phyloP scores from a whole-genome alignment of 1,140 invertebrate species.

The Archivesica marissinica region DNA sequence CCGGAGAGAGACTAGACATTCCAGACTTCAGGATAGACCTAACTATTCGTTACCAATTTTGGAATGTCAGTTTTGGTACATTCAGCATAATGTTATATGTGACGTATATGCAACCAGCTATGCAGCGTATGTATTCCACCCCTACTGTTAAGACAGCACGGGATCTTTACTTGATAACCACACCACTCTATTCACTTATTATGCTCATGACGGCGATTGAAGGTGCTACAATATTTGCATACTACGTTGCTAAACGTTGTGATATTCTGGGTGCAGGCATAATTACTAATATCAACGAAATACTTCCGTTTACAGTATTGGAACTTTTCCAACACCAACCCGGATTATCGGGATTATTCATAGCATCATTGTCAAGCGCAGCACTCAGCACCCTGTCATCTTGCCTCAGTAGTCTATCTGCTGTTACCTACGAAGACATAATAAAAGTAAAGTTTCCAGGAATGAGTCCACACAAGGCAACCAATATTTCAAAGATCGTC shows the following conservation, averaged over 20 bases:
- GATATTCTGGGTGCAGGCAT: not conserved
- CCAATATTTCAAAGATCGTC: constrained; percentile 22
- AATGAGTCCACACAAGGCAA: not conserved
- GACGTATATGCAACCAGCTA: not conserved
- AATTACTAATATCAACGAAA: constrained; percentile 16
- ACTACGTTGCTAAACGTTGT: constrained; percentile 8
- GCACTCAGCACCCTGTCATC: constrained; percentile 18
- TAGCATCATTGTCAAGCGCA: constrained; percentile 22
- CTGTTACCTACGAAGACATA: constrained; percentile 19
- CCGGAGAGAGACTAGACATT: not conserved
- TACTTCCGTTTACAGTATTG: constrained; percentile 19
- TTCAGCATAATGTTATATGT: not conserved
- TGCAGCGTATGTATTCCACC: constrained; percentile 29
- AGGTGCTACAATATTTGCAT: constrained; percentile 27
- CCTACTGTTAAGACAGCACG: not conserved
- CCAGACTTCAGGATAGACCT: constrained; percentile 4
- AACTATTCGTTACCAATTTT: constrained; percentile 13
- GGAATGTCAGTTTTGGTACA: not conserved
- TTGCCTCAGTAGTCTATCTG: constrained; percentile 18
- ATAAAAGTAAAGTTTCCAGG: not conserved
- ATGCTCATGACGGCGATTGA: not conserved
- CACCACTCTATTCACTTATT: not conserved
- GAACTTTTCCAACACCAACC: constrained; percentile 17
- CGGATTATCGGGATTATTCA: constrained; percentile 22
- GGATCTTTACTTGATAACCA: constrained; percentile 3